A percentile compares a stretch with the other conserved stretches of the same genome.
Conservation (phyloP, 2,797 vertebrate genomes). For the Aulostomus chinensis region DNA sequence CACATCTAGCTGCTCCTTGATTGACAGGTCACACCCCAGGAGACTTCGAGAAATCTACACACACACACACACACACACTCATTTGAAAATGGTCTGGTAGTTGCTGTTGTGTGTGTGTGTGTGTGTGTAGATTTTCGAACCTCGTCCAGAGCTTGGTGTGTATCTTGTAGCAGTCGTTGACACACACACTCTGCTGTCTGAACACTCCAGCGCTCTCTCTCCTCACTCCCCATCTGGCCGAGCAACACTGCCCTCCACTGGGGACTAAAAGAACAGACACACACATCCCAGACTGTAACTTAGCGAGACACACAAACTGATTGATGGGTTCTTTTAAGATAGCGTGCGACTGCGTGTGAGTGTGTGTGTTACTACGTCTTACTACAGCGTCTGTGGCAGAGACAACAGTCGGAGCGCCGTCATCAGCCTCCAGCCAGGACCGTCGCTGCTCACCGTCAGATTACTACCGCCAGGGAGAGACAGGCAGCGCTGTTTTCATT, state of each 20-base stretch:
- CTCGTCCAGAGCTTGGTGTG: conserved; percentile 75
- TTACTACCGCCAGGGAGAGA: conserved; percentile 74
- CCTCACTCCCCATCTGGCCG: conserved; percentile 81
- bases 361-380: conserved; percentile 48
- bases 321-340: too few relatives aligned
- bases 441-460: conserved; percentile 88
- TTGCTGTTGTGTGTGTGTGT: not conserved
- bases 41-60: conserved; percentile 63
- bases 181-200: conserved; percentile 78
- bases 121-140: conserved; percentile 57
- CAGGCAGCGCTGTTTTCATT: too few relatives aligned
- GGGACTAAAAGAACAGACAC: conserved; percentile 64
- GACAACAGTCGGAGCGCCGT: conserved; percentile 85
- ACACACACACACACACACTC: too few relatives aligned
- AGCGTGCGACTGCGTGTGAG: not conserved
- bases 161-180: conserved; percentile 73
- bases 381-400: conserved; percentile 84
- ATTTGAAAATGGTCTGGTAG: too few relatives aligned
- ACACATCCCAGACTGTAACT: not conserved
- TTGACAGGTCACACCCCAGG: conserved; percentile 47
- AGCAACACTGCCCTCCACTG: conserved; percentile 87
- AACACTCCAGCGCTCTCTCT: conserved; percentile 78
- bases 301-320: too few relatives aligned
- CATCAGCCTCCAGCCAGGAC: conserved; percentile 91
- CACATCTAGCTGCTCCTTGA: conserved; percentile 76